These are phyloP conservation scores for Oasisia sp. DNA, from an alignment of 2,888 invertebrate genomes.

Conservation along the genomic window DNA sequence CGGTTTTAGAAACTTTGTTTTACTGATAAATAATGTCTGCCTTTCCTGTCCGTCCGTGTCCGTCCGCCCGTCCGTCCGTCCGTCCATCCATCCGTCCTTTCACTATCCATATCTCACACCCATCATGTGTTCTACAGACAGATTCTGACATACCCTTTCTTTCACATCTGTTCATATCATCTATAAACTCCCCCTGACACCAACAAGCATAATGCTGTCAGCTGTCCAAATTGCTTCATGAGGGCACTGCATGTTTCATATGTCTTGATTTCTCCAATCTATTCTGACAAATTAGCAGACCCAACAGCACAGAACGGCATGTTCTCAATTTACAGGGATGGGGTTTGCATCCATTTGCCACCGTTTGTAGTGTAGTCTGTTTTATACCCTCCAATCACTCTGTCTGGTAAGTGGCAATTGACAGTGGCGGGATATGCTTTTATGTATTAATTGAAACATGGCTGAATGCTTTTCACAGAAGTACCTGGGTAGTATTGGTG, in stretches of 20 bases:
- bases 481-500: background rate
- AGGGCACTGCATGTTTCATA: background rate
- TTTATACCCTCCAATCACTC: background rate
- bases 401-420: background rate
- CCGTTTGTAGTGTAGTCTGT: background rate
- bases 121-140: background rate
- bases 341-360: background rate
- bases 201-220: background rate
- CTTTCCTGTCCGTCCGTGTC: too few relatives aligned
- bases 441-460: background rate
- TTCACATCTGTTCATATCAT: background rate
- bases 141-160: background rate
- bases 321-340: background rate
- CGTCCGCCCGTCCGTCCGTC: background rate
- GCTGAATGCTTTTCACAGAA: conserved; percentile 3
- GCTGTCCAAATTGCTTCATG: background rate
- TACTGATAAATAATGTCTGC: too few relatives aligned
- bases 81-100: background rate
- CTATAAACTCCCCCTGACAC: background rate
- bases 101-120: background rate
- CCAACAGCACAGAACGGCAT: background rate
- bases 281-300: background rate
- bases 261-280: background rate
- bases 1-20: too few relatives aligned
- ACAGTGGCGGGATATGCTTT: background rate